phyloP scores from a whole-genome alignment of 2,888 invertebrate species.

The Megastigmus dorsalis region DNA sequence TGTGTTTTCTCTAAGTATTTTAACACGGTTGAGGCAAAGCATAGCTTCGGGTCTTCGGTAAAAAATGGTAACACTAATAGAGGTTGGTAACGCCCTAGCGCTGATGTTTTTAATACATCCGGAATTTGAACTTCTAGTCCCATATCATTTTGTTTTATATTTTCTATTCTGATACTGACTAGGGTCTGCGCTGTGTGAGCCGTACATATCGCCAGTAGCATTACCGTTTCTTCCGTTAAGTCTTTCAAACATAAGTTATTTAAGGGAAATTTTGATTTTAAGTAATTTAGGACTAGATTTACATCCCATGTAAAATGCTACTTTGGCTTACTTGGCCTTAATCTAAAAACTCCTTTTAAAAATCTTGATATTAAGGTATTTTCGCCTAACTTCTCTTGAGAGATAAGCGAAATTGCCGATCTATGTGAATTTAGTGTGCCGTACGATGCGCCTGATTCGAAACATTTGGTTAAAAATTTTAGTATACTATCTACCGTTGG shows the following conservation, averaged over 20 bases:
- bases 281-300: constrained; percentile 16
- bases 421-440: constrained; percentile 42
- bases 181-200: too few relatives aligned
- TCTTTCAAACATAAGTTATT: constrained; percentile 37
- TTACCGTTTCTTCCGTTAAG: constrained; percentile 40
- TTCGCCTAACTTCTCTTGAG: constrained; percentile 38
- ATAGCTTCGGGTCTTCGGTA: constrained; percentile 11
- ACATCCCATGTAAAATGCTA: constrained; percentile 46
- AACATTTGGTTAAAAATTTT: constrained; percentile 16
- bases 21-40: too few relatives aligned
- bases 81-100: constrained; percentile 28
- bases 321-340: constrained; percentile 35
- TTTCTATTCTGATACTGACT: constrained; percentile 24
- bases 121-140: constrained; percentile 47
- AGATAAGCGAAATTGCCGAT: constrained; percentile 44
- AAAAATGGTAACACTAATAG: constrained; percentile 38
- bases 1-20: background rate
- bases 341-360: constrained; percentile 26
- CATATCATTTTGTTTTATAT: constrained; percentile 23
- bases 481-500: background rate
- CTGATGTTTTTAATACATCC: constrained; percentile 49
- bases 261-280: background rate
- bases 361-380: constrained; percentile 38
- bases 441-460: constrained; percentile 23
- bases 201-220: too few relatives aligned